phyloP scores from a whole-genome alignment of 2,113 vertebrate species.

The Eulemur rufifrons region DNA sequence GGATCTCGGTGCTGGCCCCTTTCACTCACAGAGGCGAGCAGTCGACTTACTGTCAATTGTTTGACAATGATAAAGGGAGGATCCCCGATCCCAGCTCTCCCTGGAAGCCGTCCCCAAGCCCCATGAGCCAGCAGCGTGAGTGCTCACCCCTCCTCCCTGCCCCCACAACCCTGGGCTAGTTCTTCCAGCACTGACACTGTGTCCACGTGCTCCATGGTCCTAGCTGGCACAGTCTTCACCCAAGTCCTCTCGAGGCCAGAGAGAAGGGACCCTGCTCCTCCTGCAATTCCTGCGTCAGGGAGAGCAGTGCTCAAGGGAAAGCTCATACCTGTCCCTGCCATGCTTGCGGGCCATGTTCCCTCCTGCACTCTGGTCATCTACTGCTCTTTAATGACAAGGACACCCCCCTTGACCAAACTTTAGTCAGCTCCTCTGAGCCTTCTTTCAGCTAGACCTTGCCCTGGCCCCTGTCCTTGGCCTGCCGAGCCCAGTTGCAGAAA shows the following conservation, averaged over 20 bases:
- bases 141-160: accelerated
- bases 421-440: background rate
- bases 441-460: background rate
- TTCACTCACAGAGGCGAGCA: background rate
- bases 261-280: background rate
- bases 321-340: accelerated
- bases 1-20: background rate
- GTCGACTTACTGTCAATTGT: background rate
- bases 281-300: background rate
- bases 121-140: accelerated
- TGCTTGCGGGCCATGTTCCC: background rate
- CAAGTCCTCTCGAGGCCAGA: background rate
- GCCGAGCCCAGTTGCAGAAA: background rate
- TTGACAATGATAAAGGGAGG: background rate
- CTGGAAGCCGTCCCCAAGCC: background rate
- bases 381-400: background rate
- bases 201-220: background rate
- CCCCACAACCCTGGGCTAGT: accelerated
- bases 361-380: background rate
- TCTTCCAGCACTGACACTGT: too few relatives aligned
- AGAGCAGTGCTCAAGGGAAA: background rate
- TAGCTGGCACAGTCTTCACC: background rate
- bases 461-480: background rate
- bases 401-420: background rate
- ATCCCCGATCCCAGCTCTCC: background rate